phyloP scores from a whole-genome alignment of 2,888 invertebrate genomes.

The Clusia tigrina region DNA sequence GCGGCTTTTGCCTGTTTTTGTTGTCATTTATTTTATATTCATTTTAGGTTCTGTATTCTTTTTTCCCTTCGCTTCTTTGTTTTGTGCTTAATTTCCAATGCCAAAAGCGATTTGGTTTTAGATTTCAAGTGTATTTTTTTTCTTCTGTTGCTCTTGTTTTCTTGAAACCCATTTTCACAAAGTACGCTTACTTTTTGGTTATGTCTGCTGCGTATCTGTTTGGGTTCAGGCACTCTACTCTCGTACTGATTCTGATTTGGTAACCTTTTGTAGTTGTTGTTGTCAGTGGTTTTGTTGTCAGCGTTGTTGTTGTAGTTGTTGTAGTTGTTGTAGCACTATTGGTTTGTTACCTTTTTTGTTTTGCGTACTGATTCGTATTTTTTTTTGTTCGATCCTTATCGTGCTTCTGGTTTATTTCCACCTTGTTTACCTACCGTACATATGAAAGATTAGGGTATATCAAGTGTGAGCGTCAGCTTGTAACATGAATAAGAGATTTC shows the following conservation, averaged over 20 bases:
- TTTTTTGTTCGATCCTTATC: neutral
- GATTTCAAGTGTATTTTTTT: constrained; percentile 33
- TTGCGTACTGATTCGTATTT: neutral
- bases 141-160: neutral
- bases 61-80: constrained; percentile 3
- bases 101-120: constrained; percentile 41
- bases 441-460: too few species aligned
- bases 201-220: neutral
- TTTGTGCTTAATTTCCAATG: constrained; percentile 37
- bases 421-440: too few species aligned
- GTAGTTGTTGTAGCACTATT: constrained; percentile 4
- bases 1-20: constrained; percentile 8
- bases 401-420: constrained; percentile 10
- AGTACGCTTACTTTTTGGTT: too few species aligned
- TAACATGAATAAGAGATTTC: too few species aligned
- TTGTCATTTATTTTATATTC: neutral
- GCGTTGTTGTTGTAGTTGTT: neutral
- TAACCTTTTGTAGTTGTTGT: neutral
- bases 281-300: neutral
- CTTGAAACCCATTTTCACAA: neutral
- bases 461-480: too few species aligned
- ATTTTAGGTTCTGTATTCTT: neutral
- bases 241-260: neutral
- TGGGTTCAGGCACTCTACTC: neutral
- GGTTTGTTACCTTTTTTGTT: neutral